A percentile compares a stretch with the other conserved stretches of the same genome.
Evolutionary conservation across 2,113 vertebrate genomes (phyloP).

Genomic region (Lycaon pictus): DNA sequence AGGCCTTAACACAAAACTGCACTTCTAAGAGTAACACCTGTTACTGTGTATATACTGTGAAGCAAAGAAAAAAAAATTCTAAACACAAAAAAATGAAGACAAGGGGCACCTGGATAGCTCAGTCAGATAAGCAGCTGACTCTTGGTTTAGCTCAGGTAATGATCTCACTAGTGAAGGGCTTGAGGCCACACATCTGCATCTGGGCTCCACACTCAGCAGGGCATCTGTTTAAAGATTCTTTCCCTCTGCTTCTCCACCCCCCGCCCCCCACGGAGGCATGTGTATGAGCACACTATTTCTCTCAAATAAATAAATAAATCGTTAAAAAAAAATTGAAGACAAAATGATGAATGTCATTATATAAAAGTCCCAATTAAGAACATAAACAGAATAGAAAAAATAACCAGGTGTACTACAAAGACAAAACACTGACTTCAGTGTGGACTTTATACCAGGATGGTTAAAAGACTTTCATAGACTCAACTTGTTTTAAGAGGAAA

Average conservation of each 20-base stretch:
- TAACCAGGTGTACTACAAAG: background rate
- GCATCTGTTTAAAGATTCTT: background rate
- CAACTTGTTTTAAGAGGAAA: conserved; percentile 17
- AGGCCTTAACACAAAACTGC: background rate
- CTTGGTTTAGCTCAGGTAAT: background rate
- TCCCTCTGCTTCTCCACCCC: too few relatives aligned
- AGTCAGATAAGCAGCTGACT: background rate
- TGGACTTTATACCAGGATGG: background rate
- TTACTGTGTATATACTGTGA: background rate
- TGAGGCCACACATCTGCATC: background rate
- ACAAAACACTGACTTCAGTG: background rate
- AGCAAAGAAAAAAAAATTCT: background rate
- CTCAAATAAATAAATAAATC: background rate
- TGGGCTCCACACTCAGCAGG: background rate
- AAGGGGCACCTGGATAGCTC: background rate
- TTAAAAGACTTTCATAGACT: background rate
- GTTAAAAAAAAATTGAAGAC: background rate
- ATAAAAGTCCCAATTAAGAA: conserved; percentile 26
- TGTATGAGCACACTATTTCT: too few relatives aligned
- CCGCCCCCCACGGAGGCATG: too few relatives aligned
- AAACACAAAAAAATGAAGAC: background rate
- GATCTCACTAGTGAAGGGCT: background rate
- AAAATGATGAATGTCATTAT: conserved; percentile 38
- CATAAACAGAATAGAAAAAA: conserved; percentile 21
- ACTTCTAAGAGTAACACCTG: background rate